phyloP scores from a whole-genome alignment of 2,888 invertebrate genomes.

The Leptinotarsa peninsularis region DNA sequence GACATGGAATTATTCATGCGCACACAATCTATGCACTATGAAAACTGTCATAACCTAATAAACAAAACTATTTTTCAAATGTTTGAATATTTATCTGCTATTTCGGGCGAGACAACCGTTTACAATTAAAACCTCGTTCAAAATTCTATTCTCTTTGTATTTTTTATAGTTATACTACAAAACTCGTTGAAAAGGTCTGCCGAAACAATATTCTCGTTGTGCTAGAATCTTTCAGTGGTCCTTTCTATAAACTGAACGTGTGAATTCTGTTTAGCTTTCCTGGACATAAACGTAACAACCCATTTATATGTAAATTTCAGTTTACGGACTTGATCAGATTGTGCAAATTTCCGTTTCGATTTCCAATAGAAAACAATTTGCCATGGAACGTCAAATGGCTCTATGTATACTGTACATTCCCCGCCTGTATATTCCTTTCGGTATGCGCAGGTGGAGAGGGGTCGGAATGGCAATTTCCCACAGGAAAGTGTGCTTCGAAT shows the following conservation, averaged over 20 bases:
- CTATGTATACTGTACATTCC: conserved; percentile 20
- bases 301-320: conserved; percentile 34
- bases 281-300: conserved; percentile 19
- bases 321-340: conserved; percentile 28
- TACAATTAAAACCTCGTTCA: too few species aligned
- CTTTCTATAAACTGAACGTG: conserved; percentile 6
- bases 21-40: too few species aligned
- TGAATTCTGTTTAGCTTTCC: background rate
- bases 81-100: too few species aligned
- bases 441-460: conserved; percentile 22
- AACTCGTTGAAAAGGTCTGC: background rate
- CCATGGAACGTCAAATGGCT: conserved; percentile 32
- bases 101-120: too few species aligned
- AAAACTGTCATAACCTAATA: too few species aligned
- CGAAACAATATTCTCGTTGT: background rate
- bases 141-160: too few species aligned
- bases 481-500: conserved; percentile 24
- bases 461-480: conserved; percentile 23
- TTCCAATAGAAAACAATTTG: conserved; percentile 45
- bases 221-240: background rate
- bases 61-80: too few species aligned
- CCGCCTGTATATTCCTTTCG: background rate
- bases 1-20: too few species aligned
- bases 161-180: background rate
- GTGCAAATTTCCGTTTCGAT: conserved; percentile 39